A percentile compares a stretch with the other conserved stretches of the same genome.
Conservation (phyloP, 2,888 invertebrate genomes). For the Eilema caniola region DNA sequence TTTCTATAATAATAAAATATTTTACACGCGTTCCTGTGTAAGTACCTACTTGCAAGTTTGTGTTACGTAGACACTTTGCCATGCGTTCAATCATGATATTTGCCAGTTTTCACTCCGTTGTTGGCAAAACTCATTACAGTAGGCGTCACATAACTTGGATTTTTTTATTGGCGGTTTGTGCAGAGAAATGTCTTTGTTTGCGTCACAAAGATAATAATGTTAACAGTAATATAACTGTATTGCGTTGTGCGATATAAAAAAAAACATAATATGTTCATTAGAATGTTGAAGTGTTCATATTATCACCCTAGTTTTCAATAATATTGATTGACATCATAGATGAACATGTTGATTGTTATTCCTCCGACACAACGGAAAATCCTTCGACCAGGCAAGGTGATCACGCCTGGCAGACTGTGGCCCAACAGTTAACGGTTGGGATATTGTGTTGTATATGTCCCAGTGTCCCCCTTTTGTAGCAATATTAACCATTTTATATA, state of each 20-base stretch:
- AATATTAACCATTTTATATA: too few species aligned
- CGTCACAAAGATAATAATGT: neutral
- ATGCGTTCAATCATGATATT: neutral
- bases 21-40: slow-evolving; percentile 14
- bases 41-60: neutral
- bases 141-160: neutral
- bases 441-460: too few species aligned
- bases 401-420: too few species aligned
- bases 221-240: neutral
- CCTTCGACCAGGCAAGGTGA: too few species aligned
- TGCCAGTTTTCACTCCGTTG: neutral
- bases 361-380: too few species aligned
- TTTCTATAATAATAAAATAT: slow-evolving; percentile 32
- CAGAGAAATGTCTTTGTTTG: neutral
- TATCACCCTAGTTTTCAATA: too few species aligned
- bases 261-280: too few species aligned
- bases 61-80: slow-evolving; percentile 4
- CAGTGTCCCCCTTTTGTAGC: too few species aligned
- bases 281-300: too few species aligned
- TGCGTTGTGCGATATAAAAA: neutral
- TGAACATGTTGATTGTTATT: too few species aligned
- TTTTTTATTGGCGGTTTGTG: neutral
- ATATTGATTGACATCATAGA: too few species aligned
- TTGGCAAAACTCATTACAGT: neutral
- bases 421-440: too few species aligned